These are phyloP conservation scores for Tenthredo mesomela DNA, from an alignment of 2,888 invertebrate genomes.

Conservation along the genomic window DNA sequence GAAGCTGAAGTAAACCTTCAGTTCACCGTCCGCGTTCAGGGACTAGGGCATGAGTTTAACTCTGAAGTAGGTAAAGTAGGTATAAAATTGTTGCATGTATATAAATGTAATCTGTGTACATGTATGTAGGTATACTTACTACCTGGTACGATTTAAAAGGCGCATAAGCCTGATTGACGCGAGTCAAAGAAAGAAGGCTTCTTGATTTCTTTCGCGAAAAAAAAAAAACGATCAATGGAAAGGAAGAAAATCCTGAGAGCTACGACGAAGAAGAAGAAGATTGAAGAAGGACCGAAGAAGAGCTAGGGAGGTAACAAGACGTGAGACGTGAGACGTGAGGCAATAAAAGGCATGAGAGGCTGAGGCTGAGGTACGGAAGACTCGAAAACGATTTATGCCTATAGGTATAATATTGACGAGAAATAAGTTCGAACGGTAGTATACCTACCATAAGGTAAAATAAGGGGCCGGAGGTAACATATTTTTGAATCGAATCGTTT, in stretches of 20 bases:
- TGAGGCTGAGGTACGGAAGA: background rate
- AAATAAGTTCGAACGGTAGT: background rate
- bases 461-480: background rate
- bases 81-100: background rate
- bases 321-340: background rate
- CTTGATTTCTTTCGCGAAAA: background rate
- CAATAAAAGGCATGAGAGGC: background rate
- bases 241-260: background rate
- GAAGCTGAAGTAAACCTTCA: background rate
- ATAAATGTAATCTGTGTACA: background rate
- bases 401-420: background rate
- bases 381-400: background rate
- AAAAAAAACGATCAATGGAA: background rate
- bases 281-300: background rate
- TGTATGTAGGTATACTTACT: too few species aligned
- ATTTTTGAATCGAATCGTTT: background rate
- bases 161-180: background rate
- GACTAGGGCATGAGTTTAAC: background rate
- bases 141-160: background rate
- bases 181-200: background rate
- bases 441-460: background rate
- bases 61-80: background rate
- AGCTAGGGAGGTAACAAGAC: background rate
- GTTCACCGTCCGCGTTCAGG: background rate
- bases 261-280: too few species aligned